A percentile compares a stretch with the other conserved stretches of the same genome.
phyloP scores from a whole-genome alignment of 1,140 invertebrate species.

The Halyomorpha halys region DNA sequence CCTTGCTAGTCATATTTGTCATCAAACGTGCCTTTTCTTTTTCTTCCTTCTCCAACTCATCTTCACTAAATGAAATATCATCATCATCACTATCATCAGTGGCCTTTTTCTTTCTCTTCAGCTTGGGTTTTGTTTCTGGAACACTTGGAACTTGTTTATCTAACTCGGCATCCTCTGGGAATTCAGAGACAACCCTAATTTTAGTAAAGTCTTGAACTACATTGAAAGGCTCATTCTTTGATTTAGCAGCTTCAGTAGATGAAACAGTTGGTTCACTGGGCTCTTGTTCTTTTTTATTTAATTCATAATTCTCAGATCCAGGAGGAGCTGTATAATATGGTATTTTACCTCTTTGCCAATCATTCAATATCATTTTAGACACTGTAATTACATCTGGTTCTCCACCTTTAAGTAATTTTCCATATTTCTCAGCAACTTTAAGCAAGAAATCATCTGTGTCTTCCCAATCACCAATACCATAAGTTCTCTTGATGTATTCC shows the following conservation, averaged over 20 bases:
- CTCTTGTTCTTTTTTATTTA: constrained; percentile 22
- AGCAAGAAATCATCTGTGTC: constrained; percentile 83
- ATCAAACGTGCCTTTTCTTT: constrained; percentile 27
- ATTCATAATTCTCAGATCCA: constrained; percentile 46
- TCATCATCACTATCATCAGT: constrained; percentile 33
- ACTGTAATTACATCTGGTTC: constrained; percentile 84
- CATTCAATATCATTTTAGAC: constrained; percentile 93
- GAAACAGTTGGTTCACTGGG: background rate
- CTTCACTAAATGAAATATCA: constrained; percentile 33
- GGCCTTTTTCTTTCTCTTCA: constrained; percentile 32
- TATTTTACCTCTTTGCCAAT: constrained; percentile 95
- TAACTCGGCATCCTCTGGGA: constrained; percentile 50
- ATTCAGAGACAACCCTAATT: constrained; percentile 62
- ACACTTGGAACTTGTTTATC: constrained; percentile 31
- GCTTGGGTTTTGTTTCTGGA: constrained; percentile 32
- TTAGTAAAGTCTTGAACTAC: constrained; percentile 70
- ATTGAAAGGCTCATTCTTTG: constrained; percentile 35
- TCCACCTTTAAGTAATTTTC: constrained; percentile 90
- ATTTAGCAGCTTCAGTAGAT: constrained; percentile 12
- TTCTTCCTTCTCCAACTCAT: constrained; percentile 35
- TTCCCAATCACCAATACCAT: constrained; percentile 72
- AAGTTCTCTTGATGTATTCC: constrained; percentile 87
- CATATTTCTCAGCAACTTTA: constrained; percentile 71
- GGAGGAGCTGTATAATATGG: constrained; percentile 87
- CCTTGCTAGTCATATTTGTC: constrained; percentile 54